Evolutionary conservation across 2,113 vertebrate species (phyloP), one percentile per base, ranked within the genome.

Genomic region (Lophochroa leadbeateri): DNA sequence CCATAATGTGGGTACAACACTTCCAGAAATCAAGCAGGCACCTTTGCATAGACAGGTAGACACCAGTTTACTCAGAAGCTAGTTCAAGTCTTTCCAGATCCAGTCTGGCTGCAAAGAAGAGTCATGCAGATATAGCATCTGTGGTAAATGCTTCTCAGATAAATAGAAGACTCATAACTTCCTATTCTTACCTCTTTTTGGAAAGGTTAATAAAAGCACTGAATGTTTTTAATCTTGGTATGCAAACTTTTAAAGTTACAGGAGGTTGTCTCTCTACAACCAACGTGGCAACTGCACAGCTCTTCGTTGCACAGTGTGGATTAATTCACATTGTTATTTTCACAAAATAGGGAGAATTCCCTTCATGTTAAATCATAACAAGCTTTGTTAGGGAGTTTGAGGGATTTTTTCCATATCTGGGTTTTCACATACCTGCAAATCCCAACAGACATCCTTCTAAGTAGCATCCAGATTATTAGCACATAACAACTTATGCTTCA

Each of bases 381-480:
- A 64, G 72, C 24, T 87, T 81, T 86, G 82, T 82, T 84, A 78
- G 8, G 6, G 18, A 14, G 1, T 17, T 47, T 61, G 5, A 41
- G 29, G 39, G 7, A n/a, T 39, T 49, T 43, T 88, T 87, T 78
- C 27, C 29, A 67, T 93, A 52, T 82, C 61, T 82, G n/a, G 39
- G 6, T 64, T 24, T 82, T 90, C 52, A 16, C 39, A 44, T 4
- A 12, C 21, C n/a, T 79, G 31, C 28, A 37, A 71, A 76, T 64
- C 67, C 57, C 88, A 85, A 58, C 11, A 90, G 91, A 75, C 17
- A 58, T 44, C 20, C 61, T 63, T 79, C 50, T 88, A 77, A 92
- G 39, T 23, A 71, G 61, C 61, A 75, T 93, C 21, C 52, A 82
- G 58, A 92, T 82, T 82, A 82, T 71, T 79, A 88, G 61, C 25